phyloP scores from a whole-genome alignment of 2,113 vertebrate species.

The Caracal caracal region DNA sequence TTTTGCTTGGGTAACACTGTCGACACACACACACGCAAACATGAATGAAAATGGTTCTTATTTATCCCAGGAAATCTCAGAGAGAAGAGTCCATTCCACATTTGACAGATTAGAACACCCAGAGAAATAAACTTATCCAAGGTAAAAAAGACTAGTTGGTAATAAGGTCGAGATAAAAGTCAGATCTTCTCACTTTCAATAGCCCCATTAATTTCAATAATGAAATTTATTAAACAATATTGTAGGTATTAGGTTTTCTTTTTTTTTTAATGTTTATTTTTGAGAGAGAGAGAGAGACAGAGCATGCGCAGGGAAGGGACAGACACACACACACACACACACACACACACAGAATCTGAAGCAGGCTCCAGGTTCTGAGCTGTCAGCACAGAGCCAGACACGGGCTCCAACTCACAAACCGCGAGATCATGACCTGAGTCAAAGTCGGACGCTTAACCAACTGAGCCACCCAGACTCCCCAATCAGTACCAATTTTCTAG shows the following conservation, averaged over 20 bases:
- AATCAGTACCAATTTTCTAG: background rate
- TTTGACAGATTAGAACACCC: background rate
- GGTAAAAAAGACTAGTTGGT: background rate
- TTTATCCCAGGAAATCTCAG: background rate
- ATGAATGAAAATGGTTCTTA: background rate
- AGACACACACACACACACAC: background rate
- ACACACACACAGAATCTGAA: too few relatives aligned
- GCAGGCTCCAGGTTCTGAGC: too few relatives aligned
- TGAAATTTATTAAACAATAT: background rate
- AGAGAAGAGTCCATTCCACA: background rate
- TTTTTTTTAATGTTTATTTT: background rate
- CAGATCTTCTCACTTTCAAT: background rate
- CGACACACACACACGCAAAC: background rate
- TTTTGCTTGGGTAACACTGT: background rate
- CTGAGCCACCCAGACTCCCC: too few relatives aligned
- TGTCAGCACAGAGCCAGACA: too few relatives aligned
- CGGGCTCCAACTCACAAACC: too few relatives aligned
- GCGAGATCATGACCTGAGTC: too few relatives aligned
- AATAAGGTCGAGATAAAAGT: background rate
- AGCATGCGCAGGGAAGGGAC: accelerated
- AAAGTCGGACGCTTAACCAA: too few relatives aligned
- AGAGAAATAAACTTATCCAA: background rate
- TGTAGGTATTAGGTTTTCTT: background rate
- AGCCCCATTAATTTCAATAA: background rate
- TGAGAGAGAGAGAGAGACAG: background rate